phyloP scores from a whole-genome alignment of 2,888 invertebrate species.

The Acrocyrtus sp. region DNA sequence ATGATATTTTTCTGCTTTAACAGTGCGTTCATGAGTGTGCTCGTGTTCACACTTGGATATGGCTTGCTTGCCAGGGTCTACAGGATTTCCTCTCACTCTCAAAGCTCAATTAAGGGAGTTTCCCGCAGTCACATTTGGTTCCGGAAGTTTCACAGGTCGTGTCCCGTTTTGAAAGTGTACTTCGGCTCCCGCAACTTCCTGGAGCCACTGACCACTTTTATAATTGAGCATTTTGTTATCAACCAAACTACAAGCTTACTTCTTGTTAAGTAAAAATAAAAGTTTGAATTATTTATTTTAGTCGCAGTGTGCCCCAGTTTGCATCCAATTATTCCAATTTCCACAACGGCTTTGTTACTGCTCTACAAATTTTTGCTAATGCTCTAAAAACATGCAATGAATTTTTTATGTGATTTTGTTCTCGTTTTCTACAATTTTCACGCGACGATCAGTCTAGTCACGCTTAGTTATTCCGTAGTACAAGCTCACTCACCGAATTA shows the following conservation, averaged over 20 bases:
- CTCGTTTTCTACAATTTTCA: too few relatives aligned
- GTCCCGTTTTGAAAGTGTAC: background rate
- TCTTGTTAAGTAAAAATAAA: background rate
- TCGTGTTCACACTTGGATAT: conserved; percentile 9
- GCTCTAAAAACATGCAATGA: too few relatives aligned
- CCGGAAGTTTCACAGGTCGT: conserved; percentile 3
- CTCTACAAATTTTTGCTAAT: too few relatives aligned
- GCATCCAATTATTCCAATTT: too few relatives aligned
- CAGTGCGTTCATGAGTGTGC: background rate
- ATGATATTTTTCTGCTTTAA: conserved; percentile 2
- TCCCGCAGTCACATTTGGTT: background rate
- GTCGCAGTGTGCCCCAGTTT: too few relatives aligned
- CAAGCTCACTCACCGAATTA: too few relatives aligned
- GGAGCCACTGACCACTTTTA: background rate
- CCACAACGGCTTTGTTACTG: too few relatives aligned
- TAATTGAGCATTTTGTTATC: conserved; percentile 1
- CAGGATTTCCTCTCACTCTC: background rate
- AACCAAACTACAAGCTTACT: conserved; percentile 6
- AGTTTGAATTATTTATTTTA: too few relatives aligned
- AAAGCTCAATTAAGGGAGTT: background rate
- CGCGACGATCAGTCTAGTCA: too few relatives aligned
- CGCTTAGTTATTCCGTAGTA: too few relatives aligned
- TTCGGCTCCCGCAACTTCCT: conserved; percentile 14
- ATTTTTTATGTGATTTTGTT: too few relatives aligned
- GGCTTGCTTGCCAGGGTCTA: background rate